Evolutionary conservation across 2,797 vertebrate genomes (phyloP), one percentile per base, ranked within the genome.

Genomic region (Nyctalus aviator): DNA sequence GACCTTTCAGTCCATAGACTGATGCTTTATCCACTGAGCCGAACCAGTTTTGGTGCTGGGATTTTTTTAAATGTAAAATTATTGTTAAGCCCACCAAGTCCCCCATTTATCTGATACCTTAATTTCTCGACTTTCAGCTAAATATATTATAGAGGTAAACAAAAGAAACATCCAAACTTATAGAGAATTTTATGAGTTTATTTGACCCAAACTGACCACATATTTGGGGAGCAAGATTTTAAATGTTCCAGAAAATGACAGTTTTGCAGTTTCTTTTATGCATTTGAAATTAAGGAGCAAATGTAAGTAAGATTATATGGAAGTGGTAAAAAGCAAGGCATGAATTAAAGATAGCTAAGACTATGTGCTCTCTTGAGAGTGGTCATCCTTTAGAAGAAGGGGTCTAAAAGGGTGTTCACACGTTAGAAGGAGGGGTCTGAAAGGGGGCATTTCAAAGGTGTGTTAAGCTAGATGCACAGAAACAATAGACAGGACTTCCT

Each of bases 31-130:
- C 44, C 2, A 11, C 44, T 44, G 44, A 44, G 44, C 10, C 1
- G 10, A 44, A 44, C 44, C 8, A 11, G 44, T 44, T 44, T 44
- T 44, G 44, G 44, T 9, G 44, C 27, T 6, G 5, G 57, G 15
- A 6, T 15, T 64, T 44, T 96, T 92, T 88, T 18, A 11, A 44
- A 92, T 57, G 72, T 71, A 57, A 90, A 53, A 23, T 72, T 78
- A 35, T 20, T 50, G 44, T 57, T 81, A 79, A 77, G 13, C 46
- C 23, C 83, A 87, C 27, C 86, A 87, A 35, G 59, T 5, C 8
- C 13, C 4, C 1, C 46, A 91, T 79, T 55, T 89, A 25, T 68
- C 18, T 9, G 27, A 75, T 83, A 55, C 7, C 4, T 41, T 50
- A 84, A 32, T 91, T 68, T 37, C 7, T 84, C 90, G 35, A 57